Base-by-base conservation (phyloP, 2,888 invertebrate genomes). In the Drosophila kanekoi region DNA sequence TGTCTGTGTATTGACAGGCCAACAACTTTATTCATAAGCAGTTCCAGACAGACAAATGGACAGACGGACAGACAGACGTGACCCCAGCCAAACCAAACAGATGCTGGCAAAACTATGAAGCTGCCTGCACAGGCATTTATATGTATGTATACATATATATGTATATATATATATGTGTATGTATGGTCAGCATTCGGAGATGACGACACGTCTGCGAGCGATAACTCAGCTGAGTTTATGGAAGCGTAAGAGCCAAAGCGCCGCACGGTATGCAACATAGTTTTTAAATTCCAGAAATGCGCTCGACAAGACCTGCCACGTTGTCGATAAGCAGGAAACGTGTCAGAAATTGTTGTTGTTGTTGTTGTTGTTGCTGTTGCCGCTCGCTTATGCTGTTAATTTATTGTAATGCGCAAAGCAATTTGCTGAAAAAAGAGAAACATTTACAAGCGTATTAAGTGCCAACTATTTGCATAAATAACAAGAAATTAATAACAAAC, bases 401-500 rank as follows among this genome's bases (percentile, higher is more conserved):
- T 87, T 88, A 87, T 81, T 72, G 79, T 74, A 88, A 85, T 85
- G 79, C 79, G 77, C 79, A 81, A 75, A 83, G 81, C 80, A 75
- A 84, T 81, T 81, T 77, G 67, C 70, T 28, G 59, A 18, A 44
- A 52, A 58, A 49, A 58, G 2, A 35, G 41, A 35, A 32, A 18
- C n/a, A 28, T 68, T 33, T 77, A 64, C 73, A 72, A 62, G 72
- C 89, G 78, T 76, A 89, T 89, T 89, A 86, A 86, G 87, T 89
- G 87, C 78, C 75, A 89, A 89, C 89, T 86, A 89, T 86, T 86
- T 89, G 87, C 89, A 89, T 89, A 89, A 86, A 89, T 86, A 86
- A 86, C 89, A 89, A 87, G 85, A 86, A 86, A 86, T 86, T 89
- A 86, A 89, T 86, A 86, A 89, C 89, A 89, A 86, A 89, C 86